A percentile compares a stretch with the other conserved stretches of the same genome.
These are phyloP conservation scores for Phoxinus dragarum DNA, from an alignment of 2,797 vertebrate species.

Conservation along the genomic window DNA sequence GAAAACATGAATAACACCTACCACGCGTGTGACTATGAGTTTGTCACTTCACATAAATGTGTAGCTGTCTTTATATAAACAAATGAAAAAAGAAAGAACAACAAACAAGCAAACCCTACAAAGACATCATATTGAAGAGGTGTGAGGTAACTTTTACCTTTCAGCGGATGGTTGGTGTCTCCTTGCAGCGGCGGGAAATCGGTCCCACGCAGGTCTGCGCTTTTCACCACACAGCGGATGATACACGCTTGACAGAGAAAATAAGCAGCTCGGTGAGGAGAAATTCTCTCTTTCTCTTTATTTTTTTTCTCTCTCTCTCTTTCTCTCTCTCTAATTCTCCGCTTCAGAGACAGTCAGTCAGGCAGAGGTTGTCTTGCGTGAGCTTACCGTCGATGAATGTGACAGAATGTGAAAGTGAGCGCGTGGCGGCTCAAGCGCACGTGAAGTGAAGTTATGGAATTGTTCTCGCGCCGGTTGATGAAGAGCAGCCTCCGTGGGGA, in stretches of 20 bases:
- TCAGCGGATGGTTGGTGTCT: slow-evolving; percentile 41
- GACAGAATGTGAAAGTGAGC: slow-evolving; percentile 43
- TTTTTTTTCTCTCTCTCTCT: background rate
- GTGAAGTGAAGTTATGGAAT: slow-evolving; percentile 38
- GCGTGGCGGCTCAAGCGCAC: background rate
- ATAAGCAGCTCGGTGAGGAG: slow-evolving; percentile 41
- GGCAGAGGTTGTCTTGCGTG: slow-evolving; percentile 40
- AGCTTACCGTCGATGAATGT: slow-evolving; percentile 55
- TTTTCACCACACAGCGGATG: slow-evolving; percentile 45
- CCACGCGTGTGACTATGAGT: background rate
- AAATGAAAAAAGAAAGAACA: background rate
- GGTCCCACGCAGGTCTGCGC: slow-evolving; percentile 50
- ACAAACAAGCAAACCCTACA: background rate
- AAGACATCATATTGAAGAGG: slow-evolving; percentile 9
- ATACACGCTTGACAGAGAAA: slow-evolving; percentile 44
- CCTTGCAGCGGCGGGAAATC: slow-evolving; percentile 37
- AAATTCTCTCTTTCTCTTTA: slow-evolving; percentile 37
- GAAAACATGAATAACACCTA: background rate
- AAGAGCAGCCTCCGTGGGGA: slow-evolving; percentile 18
- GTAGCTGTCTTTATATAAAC: background rate
- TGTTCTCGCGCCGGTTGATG: slow-evolving; percentile 20
- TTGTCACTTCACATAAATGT: slow-evolving; percentile 10
- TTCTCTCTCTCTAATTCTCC: slow-evolving; percentile 11
- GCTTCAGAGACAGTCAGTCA: slow-evolving; percentile 43
- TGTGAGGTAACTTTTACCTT: slow-evolving; percentile 57